phyloP scores from a whole-genome alignment of 92 coral and sea anemone genomes.

The Plumapathes pennacea region DNA sequence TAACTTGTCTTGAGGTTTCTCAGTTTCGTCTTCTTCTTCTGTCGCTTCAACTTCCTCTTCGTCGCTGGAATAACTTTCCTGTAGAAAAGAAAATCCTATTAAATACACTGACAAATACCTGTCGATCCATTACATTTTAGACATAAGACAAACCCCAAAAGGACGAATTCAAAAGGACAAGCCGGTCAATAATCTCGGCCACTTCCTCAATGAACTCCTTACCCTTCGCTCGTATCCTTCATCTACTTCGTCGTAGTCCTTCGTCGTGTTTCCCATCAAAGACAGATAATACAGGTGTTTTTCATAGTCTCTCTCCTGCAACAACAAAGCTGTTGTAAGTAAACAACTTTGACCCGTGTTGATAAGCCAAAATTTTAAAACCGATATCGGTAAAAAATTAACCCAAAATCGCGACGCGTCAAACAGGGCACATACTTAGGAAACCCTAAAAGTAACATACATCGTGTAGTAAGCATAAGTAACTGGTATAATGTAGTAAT shows the following conservation, averaged over 20 bases:
- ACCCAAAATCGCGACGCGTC: too few relatives aligned
- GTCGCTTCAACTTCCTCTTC: constrained; percentile 13
- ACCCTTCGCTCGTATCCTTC: constrained; percentile 31
- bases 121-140: too few relatives aligned
- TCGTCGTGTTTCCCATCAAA: constrained; percentile 72
- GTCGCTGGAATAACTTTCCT: constrained; percentile 23
- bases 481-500: too few relatives aligned
- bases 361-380: background rate
- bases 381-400: too few relatives aligned
- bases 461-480: too few relatives aligned
- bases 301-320: constrained; percentile 80
- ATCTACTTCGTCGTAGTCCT: constrained; percentile 68
- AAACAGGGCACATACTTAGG: too few relatives aligned
- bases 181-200: background rate
- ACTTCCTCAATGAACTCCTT: background rate
- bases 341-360: background rate
- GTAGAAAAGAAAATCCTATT: background rate
- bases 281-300: constrained; percentile 77
- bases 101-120: background rate
- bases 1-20: too few relatives aligned
- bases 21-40: too few relatives aligned
- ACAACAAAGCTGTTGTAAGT: too few relatives aligned
- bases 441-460: too few relatives aligned
- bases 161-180: background rate
- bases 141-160: too few relatives aligned